Evolutionary conservation across 2,888 invertebrate genomes (phyloP).

Genomic region (Dorcus parallelipipedus): DNA sequence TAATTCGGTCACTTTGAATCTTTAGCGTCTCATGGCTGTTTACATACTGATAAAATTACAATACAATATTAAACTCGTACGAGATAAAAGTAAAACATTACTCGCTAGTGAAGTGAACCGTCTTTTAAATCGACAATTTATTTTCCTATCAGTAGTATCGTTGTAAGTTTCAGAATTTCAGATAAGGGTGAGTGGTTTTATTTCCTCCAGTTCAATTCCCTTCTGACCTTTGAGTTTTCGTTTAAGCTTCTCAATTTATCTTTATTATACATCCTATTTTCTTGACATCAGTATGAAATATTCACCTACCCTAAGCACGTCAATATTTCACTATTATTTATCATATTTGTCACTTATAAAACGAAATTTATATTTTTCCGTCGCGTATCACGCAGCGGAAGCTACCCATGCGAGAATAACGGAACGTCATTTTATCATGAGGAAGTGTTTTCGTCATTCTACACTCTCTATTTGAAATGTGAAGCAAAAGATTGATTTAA

Average conservation of each 20-base stretch:
- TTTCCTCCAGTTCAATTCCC: constrained; percentile 23
- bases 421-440: no score
- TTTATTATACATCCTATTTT: constrained; percentile 22
- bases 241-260: constrained; percentile 24
- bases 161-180: constrained; percentile 12
- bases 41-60: no score
- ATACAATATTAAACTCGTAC: no score
- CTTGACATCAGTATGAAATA: constrained; percentile 16
- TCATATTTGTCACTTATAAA: no score
- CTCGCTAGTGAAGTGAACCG: not conserved
- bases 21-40: no score
- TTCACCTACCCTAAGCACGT: constrained; percentile 14
- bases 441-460: not conserved
- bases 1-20: no score
- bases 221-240: constrained; percentile 21
- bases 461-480: not conserved
- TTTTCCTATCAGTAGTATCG: constrained; percentile 9
- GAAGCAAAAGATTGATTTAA: not conserved
- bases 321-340: no score
- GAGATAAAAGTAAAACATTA: no score
- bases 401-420: no score
- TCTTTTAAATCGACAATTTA: constrained; percentile 12
- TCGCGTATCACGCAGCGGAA: no score
- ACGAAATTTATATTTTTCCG: no score
- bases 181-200: constrained; percentile 25